Percentiles rank a stretch among this genome's conserved stretches.
Conservation (phyloP, 2,797 vertebrate species). For the Cuculus canorus region DNA sequence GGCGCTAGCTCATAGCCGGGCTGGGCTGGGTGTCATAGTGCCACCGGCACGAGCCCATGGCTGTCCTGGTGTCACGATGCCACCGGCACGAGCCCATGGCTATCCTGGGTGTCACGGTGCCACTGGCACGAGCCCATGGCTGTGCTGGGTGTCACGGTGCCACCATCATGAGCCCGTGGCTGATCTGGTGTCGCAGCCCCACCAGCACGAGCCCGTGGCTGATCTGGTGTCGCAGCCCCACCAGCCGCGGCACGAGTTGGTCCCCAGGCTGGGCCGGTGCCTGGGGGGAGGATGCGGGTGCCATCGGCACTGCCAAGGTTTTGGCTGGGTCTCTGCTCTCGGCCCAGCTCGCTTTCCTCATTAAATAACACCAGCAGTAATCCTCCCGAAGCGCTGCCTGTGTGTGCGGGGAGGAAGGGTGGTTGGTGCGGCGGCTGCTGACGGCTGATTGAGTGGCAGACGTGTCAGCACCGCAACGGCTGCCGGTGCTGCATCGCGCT, state of each 20-base stretch:
- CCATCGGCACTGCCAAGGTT: accelerated
- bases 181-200: too few relatives aligned
- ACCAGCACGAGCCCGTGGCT: neutral
- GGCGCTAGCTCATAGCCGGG: neutral
- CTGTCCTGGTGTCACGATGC: too few relatives aligned
- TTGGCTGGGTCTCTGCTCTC: neutral
- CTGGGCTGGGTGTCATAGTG: neutral
- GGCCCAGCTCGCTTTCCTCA: neutral
- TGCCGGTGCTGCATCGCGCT: neutral
- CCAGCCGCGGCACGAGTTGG: accelerated
- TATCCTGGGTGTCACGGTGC: neutral
- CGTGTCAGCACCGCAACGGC: neutral
- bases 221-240: neutral
- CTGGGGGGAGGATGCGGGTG: accelerated
- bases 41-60: neutral
- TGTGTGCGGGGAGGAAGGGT: neutral
- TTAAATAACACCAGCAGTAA: accelerated
- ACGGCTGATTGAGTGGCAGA: neutral
- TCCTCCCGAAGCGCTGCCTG: neutral
- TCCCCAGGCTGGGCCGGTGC: neutral
- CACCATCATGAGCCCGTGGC: too few relatives aligned
- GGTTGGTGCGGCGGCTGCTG: neutral
- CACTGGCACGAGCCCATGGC: too few relatives aligned
- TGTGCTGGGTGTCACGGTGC: neutral
- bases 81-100: too few relatives aligned